A percentile compares a stretch with the other conserved stretches of the same genome.
phyloP scores from a whole-genome alignment of 1,140 invertebrate genomes.

The Drosophila gunungcola region DNA sequence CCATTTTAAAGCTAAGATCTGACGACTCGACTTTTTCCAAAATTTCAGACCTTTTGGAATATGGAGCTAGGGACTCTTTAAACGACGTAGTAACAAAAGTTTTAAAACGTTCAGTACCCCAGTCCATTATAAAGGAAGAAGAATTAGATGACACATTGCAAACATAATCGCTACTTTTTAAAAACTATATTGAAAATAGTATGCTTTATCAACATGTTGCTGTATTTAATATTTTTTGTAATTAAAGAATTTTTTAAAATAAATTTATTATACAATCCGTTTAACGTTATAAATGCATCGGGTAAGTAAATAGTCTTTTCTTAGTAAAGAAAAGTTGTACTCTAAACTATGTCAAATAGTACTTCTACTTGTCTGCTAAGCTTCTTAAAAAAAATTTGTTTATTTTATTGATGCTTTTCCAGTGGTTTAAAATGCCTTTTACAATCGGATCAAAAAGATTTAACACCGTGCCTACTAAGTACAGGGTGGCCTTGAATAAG shows the following conservation, averaged over 20 bases:
- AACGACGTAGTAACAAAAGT: conserved; percentile 95
- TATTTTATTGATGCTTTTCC: conserved; percentile 99
- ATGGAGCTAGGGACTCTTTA: conserved; percentile 94
- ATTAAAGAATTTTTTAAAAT: neutral
- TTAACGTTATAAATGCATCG: no score
- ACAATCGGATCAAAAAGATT: conserved; percentile 98
- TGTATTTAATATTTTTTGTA: neutral
- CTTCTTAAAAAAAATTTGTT: conserved; percentile 91
- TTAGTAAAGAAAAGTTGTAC: no score
- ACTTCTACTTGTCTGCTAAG: no score
- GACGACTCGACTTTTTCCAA: conserved; percentile 91
- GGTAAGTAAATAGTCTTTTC: no score
- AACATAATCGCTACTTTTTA: conserved; percentile 45
- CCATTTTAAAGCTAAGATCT: conserved; percentile 91
- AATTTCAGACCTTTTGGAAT: conserved; percentile 91
- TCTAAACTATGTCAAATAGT: no score
- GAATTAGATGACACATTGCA: conserved; percentile 96
- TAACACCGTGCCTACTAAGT: conserved; percentile 97
- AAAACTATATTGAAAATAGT: neutral
- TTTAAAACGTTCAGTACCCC: conserved; percentile 89
- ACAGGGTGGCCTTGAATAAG: conserved; percentile 85
- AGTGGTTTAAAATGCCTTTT: conserved; percentile 99
- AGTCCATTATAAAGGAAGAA: conserved; percentile 93
- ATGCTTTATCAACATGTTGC: neutral
- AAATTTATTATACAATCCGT: neutral